These are phyloP conservation scores for Azorinus chamasolen DNA, from an alignment of 2,888 invertebrate species.

Conservation along the genomic window DNA sequence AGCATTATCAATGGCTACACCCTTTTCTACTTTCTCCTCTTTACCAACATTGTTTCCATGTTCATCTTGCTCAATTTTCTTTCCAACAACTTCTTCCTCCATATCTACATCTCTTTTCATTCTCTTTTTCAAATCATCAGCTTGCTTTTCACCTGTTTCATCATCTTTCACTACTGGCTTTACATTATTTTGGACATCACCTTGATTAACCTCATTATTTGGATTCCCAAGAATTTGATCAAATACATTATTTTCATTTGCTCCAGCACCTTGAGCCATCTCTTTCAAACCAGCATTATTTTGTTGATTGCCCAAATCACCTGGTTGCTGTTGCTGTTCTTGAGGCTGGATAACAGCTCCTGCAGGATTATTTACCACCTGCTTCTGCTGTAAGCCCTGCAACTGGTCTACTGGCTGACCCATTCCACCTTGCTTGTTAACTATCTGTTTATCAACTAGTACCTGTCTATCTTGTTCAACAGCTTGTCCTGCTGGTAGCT, in stretches of 20 bases:
- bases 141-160: background rate
- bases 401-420: background rate
- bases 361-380: too few relatives aligned
- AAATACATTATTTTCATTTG: too few relatives aligned
- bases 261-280: background rate
- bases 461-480: too few relatives aligned
- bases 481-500: background rate
- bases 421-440: background rate
- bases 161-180: too few relatives aligned
- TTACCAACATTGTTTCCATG: background rate
- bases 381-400: background rate
- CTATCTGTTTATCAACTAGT: background rate
- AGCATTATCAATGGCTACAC: background rate
- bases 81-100: background rate
- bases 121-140: conserved; percentile 38
- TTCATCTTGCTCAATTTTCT: background rate
- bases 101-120: conserved; percentile 31
- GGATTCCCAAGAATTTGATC: background rate
- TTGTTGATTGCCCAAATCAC: background rate
- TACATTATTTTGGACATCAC: too few relatives aligned
- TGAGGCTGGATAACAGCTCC: background rate
- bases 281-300: background rate
- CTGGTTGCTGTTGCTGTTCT: background rate
- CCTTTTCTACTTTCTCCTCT: background rate
- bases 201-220: background rate